These are phyloP conservation scores for Macrotrachela quadricornifera DNA, from an alignment of 1,140 invertebrate genomes.

Conservation along the genomic window DNA sequence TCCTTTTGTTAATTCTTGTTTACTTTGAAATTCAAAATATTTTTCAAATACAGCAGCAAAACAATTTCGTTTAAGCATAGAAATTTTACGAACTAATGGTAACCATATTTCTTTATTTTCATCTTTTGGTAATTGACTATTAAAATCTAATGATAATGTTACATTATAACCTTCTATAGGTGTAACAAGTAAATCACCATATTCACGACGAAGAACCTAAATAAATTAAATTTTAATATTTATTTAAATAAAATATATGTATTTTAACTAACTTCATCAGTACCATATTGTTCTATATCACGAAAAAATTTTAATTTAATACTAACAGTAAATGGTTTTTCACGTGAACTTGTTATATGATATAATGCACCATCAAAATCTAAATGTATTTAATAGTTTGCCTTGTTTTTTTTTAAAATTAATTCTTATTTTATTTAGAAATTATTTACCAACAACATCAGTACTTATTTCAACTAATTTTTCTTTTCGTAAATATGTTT, in stretches of 20 bases:
- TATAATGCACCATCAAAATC: constrained; percentile 98
- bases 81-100: constrained; percentile 62
- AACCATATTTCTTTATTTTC: constrained; percentile 39
- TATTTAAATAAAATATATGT: background rate
- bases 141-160: no score
- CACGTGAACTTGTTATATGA: constrained; percentile 86
- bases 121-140: constrained; percentile 45
- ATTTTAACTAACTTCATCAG: constrained; percentile 47
- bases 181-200: no score
- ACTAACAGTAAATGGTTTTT: constrained; percentile 88
- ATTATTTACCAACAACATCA: background rate
- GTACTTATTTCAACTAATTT: background rate
- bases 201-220: no score
- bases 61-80: constrained; percentile 84
- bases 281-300: constrained; percentile 88
- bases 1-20: constrained; percentile 54
- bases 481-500: constrained; percentile 31
- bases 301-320: constrained; percentile 96
- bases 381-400: constrained; percentile 16
- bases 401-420: no score
- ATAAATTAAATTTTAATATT: no score
- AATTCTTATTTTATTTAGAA: constrained; percentile 31
- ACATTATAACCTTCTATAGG: no score
- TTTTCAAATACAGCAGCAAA: constrained; percentile 99
- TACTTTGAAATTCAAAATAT: constrained; percentile 81